phyloP scores from a whole-genome alignment of 2,888 invertebrate genomes.

The Rhorus exstirpatorius region DNA sequence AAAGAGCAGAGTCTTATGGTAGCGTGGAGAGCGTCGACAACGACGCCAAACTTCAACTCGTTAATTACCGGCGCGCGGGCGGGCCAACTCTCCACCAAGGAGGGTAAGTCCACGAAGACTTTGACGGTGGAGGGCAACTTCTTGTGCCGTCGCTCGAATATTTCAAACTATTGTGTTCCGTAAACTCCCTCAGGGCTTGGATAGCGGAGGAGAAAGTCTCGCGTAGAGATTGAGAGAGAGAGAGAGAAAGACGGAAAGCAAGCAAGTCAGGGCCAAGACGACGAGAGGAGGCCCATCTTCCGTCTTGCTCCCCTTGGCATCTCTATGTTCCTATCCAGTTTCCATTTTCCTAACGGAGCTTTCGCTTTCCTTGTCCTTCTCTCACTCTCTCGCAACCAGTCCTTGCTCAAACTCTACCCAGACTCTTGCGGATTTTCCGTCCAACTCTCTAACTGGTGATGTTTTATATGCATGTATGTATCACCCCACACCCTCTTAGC shows the following conservation, averaged over 20 bases:
- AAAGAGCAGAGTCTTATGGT: conserved; percentile 61
- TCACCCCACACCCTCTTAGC: conserved; percentile 38
- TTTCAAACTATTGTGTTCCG: conserved; percentile 86
- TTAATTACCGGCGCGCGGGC: conserved; percentile 84
- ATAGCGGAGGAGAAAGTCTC: conserved; percentile 69
- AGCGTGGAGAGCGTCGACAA: conserved; percentile 69
- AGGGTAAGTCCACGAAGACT: conserved; percentile 27
- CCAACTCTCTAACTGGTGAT: conserved; percentile 38
- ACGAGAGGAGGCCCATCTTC: conserved; percentile 50
- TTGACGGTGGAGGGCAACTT: conserved; percentile 77
- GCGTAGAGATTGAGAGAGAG: conserved; percentile 52
- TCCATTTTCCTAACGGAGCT: conserved; percentile 65
- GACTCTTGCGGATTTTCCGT: conserved; percentile 60
- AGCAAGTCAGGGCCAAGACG: conserved; percentile 56
- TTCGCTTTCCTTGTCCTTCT: conserved; percentile 54
- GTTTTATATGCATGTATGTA: not conserved
- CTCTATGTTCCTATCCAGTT: conserved; percentile 54
- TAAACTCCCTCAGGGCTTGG: conserved; percentile 83
- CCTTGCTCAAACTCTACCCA: conserved; percentile 53
- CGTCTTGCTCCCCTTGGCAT: conserved; percentile 40
- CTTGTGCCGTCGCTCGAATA: conserved; percentile 84
- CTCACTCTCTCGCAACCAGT: conserved; percentile 18
- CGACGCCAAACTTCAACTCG: conserved; percentile 86
- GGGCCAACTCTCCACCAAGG: conserved; percentile 73
- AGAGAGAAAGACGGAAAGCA: conserved; percentile 33